These are phyloP conservation scores for Haplochromis vanheusdeni DNA, from an alignment of 2,113 vertebrate species.

Conservation along the genomic window DNA sequence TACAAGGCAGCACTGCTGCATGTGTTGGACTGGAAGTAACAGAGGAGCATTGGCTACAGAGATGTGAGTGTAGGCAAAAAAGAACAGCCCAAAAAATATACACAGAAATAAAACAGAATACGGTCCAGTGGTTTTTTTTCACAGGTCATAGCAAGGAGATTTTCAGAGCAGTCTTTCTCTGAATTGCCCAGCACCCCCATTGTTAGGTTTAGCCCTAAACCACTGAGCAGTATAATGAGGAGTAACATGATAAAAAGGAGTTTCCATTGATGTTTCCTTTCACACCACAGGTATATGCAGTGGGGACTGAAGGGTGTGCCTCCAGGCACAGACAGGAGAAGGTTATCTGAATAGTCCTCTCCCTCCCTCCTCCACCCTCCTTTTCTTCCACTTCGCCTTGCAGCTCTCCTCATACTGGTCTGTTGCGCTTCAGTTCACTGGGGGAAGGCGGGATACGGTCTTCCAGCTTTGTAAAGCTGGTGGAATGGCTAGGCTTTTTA, in stretches of 20 bases:
- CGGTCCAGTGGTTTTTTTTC: neutral
- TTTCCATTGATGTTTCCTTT: neutral
- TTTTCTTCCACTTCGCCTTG: neutral
- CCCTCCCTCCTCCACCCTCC: neutral
- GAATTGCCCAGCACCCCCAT: slow-evolving; percentile 11
- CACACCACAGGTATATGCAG: slow-evolving; percentile 7
- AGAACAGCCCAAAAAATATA: neutral
- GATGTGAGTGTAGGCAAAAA: neutral
- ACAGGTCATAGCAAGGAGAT: neutral
- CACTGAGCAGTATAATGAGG: slow-evolving; percentile 10
- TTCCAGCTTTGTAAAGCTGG: slow-evolving; percentile 62
- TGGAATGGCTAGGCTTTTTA: slow-evolving; percentile 61
- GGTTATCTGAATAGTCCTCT: slow-evolving; percentile 33
- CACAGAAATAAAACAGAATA: neutral
- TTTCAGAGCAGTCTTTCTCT: slow-evolving; percentile 14
- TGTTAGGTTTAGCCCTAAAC: neutral
- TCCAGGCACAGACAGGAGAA: slow-evolving; percentile 40
- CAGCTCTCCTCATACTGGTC: slow-evolving; percentile 35
- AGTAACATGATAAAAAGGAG: slow-evolving; percentile 22
- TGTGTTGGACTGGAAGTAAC: slow-evolving; percentile 1
- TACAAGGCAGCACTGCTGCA: slow-evolving; percentile 50
- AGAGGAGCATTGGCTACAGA: slow-evolving; percentile 5
- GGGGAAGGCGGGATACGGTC: slow-evolving; percentile 51
- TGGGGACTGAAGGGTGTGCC: neutral
- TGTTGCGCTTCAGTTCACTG: slow-evolving; percentile 63